Evolutionary conservation across 2,888 invertebrate species (phyloP).

Genomic region (Diarsia mendica): DNA sequence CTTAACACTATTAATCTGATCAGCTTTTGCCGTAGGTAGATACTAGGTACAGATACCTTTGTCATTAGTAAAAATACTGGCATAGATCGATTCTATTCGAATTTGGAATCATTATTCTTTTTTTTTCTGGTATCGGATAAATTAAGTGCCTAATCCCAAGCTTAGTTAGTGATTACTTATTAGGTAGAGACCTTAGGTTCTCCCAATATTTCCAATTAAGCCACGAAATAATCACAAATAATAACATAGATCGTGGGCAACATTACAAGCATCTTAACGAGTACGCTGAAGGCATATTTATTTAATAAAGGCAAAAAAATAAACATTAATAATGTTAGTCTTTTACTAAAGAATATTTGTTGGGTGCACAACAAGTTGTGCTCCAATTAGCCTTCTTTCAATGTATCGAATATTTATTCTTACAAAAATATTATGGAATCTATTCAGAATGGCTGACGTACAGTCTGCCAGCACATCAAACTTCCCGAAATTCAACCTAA

Average conservation of each 20-base stretch:
- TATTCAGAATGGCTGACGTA: background rate
- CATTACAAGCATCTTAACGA: background rate
- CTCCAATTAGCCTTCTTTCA: background rate
- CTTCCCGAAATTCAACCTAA: too few relatives aligned
- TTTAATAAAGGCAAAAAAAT: background rate
- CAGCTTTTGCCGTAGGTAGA: too few relatives aligned
- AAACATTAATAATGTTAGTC: background rate
- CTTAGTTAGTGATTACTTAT: background rate
- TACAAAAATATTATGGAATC: background rate
- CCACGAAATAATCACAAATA: constrained; percentile 33
- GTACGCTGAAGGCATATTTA: constrained; percentile 1
- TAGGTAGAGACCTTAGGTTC: background rate
- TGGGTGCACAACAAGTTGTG: background rate
- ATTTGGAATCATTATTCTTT: constrained; percentile 1
- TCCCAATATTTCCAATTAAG: constrained; percentile 26
- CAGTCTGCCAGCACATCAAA: too few relatives aligned
- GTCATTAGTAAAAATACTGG: background rate
- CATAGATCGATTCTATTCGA: background rate
- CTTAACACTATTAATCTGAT: too few relatives aligned
- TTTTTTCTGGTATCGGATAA: background rate
- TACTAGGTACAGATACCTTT: background rate
- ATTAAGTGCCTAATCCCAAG: background rate
- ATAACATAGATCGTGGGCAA: constrained; percentile 17
- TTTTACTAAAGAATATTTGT: background rate
- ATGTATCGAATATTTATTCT: background rate